phyloP scores from a whole-genome alignment of 2,797 vertebrate genomes.

The Carapus acus region DNA sequence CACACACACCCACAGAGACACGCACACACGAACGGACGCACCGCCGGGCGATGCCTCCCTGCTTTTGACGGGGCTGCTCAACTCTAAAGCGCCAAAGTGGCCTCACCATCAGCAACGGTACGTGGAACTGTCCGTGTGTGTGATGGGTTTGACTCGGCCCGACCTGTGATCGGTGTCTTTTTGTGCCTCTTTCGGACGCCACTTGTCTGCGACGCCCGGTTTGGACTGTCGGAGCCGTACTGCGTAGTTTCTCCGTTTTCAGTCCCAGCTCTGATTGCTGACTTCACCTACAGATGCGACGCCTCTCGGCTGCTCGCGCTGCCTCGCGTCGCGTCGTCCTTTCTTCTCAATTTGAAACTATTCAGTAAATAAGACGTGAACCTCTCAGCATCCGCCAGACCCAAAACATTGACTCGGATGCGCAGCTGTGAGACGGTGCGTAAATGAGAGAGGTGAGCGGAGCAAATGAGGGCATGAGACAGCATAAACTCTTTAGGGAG shows the following conservation, averaged over 20 bases:
- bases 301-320: background rate
- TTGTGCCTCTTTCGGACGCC: background rate
- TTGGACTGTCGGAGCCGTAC: conserved; percentile 5
- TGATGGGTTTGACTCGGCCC: too few relatives aligned
- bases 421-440: conserved; percentile 35
- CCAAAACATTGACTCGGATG: conserved; percentile 32
- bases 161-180: conserved; percentile 14
- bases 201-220: too few relatives aligned
- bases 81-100: conserved; percentile 50
- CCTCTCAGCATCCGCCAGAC: conserved; percentile 5
- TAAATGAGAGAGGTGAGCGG: conserved; percentile 13
- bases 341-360: too few relatives aligned
- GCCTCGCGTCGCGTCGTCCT: too few relatives aligned
- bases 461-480: conserved; percentile 49
- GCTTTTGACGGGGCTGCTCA: conserved; percentile 37
- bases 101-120: conserved; percentile 50
- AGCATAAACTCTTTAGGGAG: conserved; percentile 51
- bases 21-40: conserved; percentile 10
- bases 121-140: too few relatives aligned
- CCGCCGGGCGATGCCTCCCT: conserved; percentile 38
- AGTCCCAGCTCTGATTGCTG: conserved; percentile 1
- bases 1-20: conserved; percentile 10
- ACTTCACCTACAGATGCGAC: conserved; percentile 45
- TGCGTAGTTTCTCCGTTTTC: conserved; percentile 22
- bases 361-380: too few relatives aligned